Evolutionary conservation across 2,797 vertebrate genomes (phyloP), one percentile per base, ranked within the genome.

Genomic region (Aplochiton taeniatus): DNA sequence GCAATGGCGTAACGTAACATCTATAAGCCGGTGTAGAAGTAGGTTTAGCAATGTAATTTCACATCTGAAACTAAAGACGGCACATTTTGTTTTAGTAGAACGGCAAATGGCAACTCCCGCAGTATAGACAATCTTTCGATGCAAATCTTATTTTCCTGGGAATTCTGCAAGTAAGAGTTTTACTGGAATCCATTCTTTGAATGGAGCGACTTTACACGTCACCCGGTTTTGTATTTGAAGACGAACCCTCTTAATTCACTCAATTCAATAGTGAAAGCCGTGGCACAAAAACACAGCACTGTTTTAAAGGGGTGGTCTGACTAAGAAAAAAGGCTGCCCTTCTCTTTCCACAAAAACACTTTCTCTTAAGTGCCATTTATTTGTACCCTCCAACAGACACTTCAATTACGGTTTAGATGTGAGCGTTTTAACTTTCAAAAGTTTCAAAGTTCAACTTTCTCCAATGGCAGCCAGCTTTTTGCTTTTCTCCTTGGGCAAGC

Each of bases 361-460:
- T 60, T 61, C 70, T 78, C 72, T 79, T 61, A 82, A 77, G 58
- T 71, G 52, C 58, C 8, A 78, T 77, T 75, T 75, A 54, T 66
- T 70, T 73, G 61, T 57, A 69, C 66, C 79, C 81, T 79, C 78
- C 79, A 80, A 79, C 81, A 66, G 51, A 62, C 63, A 70, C 84
- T 85, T 86, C 80, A 84, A 74, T 80, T 74, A 68, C 2, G 1
- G 9, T 76, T 85, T 73, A 75, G 78, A 80, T 77, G 70, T 83
- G 31, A 10, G 7, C 67, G 63, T 65, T 70, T 78, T 69, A 77
- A 75, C 82, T 79, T 75, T 60, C 74, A 77, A 61, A 50, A 68
- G 73, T 70, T 78, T 78, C 75, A 61, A 50, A 68, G 73, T 70
- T 78, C 78, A 74, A 70, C 73, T 83, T 71, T 53, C 77, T 78